phyloP scores from a whole-genome alignment of 2,888 invertebrate genomes.

The Tetragnatha montana region DNA sequence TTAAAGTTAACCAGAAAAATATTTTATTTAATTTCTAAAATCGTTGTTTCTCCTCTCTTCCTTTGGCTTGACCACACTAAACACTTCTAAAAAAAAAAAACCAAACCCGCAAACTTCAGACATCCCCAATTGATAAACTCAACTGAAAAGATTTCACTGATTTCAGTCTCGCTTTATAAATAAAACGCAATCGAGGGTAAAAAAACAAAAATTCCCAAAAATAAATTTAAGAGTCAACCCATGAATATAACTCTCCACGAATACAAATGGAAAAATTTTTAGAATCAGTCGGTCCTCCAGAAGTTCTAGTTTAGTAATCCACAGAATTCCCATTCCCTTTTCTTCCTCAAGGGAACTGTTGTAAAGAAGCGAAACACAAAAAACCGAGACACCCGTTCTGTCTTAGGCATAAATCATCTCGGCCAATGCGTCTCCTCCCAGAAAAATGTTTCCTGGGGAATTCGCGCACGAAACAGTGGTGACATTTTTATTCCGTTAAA shows the following conservation, averaged over 20 bases:
- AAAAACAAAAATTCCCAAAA: no score
- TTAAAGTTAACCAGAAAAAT: no score
- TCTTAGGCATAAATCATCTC: not conserved
- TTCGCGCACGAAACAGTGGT: slow-evolving; percentile 16
- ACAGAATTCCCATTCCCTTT: not conserved
- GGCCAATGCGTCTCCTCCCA: slow-evolving; percentile 16
- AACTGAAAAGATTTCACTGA: no score
- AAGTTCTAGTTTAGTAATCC: slow-evolving; percentile 12
- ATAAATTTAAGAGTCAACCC: slow-evolving; percentile 6
- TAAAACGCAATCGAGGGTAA: no score
- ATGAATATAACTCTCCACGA: slow-evolving; percentile 16
- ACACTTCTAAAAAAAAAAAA: no score
- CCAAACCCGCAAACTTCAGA: no score
- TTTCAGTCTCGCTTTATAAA: no score
- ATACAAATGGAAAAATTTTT: slow-evolving; percentile 38
- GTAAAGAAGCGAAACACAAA: not conserved
- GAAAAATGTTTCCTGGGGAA: slow-evolving; percentile 25
- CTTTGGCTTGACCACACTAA: no score
- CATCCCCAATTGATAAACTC: no score
- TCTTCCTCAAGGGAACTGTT: not conserved
- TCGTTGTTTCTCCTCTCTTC: no score
- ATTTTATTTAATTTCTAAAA: no score
- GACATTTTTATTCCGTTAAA: slow-evolving; percentile 47
- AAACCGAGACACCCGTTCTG: not conserved
- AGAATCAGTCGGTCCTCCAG: slow-evolving; percentile 4